phyloP scores from a whole-genome alignment of 2,797 vertebrate species.

The Gymnodraco acuticeps region DNA sequence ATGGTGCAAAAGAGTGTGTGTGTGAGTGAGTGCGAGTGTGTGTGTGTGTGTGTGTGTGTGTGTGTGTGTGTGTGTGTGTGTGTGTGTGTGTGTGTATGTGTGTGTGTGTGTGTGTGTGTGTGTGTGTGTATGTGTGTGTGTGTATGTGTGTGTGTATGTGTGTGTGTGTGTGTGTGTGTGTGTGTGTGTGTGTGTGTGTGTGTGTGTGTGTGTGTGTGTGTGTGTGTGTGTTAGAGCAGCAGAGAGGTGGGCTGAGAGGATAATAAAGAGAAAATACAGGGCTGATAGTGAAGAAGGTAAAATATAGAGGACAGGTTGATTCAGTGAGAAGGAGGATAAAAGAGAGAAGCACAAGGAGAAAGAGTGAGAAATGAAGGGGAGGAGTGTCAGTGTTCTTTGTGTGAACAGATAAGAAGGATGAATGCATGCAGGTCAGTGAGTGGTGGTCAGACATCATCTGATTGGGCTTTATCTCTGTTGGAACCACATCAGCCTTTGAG shows the following conservation, averaged over 20 bases:
- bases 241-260: slow-evolving; percentile 40
- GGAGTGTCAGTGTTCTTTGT: background rate
- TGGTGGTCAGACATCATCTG: slow-evolving; percentile 28
- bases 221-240: slow-evolving; percentile 11
- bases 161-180: no score
- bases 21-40: no score
- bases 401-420: slow-evolving; percentile 55
- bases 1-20: slow-evolving; percentile 8
- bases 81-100: no score
- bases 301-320: slow-evolving; percentile 50
- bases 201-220: background rate
- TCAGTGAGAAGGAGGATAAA: slow-evolving; percentile 32
- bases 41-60: no score
- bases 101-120: background rate
- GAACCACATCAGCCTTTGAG: slow-evolving; percentile 29
- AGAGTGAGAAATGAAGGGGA: slow-evolving; percentile 7
- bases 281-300: slow-evolving; percentile 37
- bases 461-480: slow-evolving; percentile 18
- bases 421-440: slow-evolving; percentile 35
- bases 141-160: no score
- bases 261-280: slow-evolving; percentile 65
- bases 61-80: no score
- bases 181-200: no score
- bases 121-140: no score
- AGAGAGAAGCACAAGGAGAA: slow-evolving; percentile 13